A percentile compares a stretch with the other conserved stretches of the same genome.
These are phyloP conservation scores for Oligia latruncula DNA, from an alignment of 2,888 invertebrate species.

Conservation along the genomic window DNA sequence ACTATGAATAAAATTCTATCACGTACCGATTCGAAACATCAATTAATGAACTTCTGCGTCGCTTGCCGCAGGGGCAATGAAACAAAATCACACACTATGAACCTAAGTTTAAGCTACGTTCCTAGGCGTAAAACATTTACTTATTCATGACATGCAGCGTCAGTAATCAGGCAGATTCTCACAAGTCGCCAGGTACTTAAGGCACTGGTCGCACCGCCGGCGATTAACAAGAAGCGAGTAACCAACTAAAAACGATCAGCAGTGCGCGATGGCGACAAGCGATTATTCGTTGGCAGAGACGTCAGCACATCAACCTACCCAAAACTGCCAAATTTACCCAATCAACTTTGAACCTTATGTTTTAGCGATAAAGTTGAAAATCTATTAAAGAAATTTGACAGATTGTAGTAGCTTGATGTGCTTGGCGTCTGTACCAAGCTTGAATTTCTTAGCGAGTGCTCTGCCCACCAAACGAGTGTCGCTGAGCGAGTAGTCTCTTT, in stretches of 20 bases:
- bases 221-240: background rate
- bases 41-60: slow-evolving; percentile 32
- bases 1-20: slow-evolving; percentile 36
- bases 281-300: background rate
- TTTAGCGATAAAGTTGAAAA: too few relatives aligned
- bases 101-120: slow-evolving; percentile 29
- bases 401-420: too few relatives aligned
- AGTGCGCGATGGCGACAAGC: background rate
- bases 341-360: too few relatives aligned
- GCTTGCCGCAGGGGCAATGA: slow-evolving; percentile 15
- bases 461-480: background rate
- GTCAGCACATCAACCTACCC: too few relatives aligned
- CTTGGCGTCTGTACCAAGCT: background rate
- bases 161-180: slow-evolving; percentile 82
- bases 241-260: background rate
- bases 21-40: slow-evolving; percentile 33
- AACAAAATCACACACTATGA: slow-evolving; percentile 35
- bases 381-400: too few relatives aligned
- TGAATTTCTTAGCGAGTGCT: background rate
- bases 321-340: too few relatives aligned
- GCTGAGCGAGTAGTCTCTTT: background rate
- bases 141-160: slow-evolving; percentile 75
- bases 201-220: background rate
- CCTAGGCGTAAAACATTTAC: slow-evolving; percentile 56
- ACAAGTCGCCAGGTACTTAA: slow-evolving; percentile 66